Percentiles rank a stretch among this genome's conserved stretches.
Conservation (phyloP, 2,113 vertebrate genomes). For the Brachyhypopomus gauderio region DNA sequence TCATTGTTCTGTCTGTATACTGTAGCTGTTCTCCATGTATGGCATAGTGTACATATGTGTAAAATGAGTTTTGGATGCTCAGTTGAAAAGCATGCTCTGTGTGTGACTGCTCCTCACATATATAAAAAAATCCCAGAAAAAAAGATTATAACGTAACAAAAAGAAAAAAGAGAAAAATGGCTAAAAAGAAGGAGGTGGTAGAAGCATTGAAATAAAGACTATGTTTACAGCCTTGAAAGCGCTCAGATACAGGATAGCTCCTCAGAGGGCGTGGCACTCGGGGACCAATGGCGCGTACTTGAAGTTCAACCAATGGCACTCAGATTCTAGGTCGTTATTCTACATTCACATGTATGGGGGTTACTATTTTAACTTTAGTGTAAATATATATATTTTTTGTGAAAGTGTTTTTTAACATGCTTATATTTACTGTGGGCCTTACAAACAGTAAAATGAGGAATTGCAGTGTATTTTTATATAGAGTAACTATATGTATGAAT, state of each 20-base stretch:
- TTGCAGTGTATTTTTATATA: conserved; percentile 87
- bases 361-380: conserved; percentile 75
- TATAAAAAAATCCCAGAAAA: conserved; percentile 18
- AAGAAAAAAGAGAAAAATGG: neutral
- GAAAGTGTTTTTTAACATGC: conserved; percentile 61
- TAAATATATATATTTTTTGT: conserved; percentile 71
- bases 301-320: conserved; percentile 60
- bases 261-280: conserved; percentile 29
- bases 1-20: neutral
- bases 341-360: conserved; percentile 79
- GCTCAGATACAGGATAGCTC: conserved; percentile 20
- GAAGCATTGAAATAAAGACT: conserved; percentile 44
- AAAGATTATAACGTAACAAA: conserved; percentile 16
- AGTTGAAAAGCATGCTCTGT: neutral
- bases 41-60: neutral
- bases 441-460: conserved; percentile 70
- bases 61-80: neutral
- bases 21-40: neutral
- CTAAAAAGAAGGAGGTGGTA: conserved; percentile 41
- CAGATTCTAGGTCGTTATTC: conserved; percentile 60
- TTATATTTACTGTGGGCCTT: conserved; percentile 63
- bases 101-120: conserved; percentile 15
- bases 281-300: conserved; percentile 53
- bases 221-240: conserved; percentile 53
- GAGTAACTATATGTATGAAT: conserved; percentile 63